These are phyloP conservation scores for Caenorhabditis plicata DNA, from an alignment of 2,888 invertebrate species.

Conservation along the genomic window DNA sequence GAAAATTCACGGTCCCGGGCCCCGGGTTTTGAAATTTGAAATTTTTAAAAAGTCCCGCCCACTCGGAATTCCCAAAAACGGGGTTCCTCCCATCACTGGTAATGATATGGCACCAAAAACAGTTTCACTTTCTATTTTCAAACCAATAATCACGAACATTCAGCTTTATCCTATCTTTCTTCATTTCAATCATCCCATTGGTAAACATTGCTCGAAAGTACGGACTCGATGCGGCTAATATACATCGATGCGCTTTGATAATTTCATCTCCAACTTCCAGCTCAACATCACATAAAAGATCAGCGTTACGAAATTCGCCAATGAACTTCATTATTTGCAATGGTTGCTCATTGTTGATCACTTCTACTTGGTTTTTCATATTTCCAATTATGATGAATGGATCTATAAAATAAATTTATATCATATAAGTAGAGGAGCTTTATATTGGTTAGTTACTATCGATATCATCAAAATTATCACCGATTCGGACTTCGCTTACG, in stretches of 20 bases:
- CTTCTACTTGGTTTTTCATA: slow-evolving; percentile 17
- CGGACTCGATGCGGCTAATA: slow-evolving; percentile 68
- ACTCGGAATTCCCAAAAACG: no score
- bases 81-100: no score
- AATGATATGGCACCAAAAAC: not conserved
- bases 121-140: not conserved
- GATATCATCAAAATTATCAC: no score
- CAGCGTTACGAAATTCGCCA: slow-evolving; percentile 30
- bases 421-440: no score
- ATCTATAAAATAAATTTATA: no score
- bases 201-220: slow-evolving; percentile 69
- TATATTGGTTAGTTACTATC: no score
- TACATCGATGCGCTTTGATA: slow-evolving; percentile 66
- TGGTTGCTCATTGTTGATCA: slow-evolving; percentile 16
- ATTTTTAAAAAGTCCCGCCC: no score
- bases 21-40: no score
- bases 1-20: no score
- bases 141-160: no score
- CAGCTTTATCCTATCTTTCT: slow-evolving; percentile 27
- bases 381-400: no score
- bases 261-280: slow-evolving; percentile 43
- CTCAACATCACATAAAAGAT: slow-evolving; percentile 52
- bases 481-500: no score
- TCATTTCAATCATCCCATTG: slow-evolving; percentile 65
- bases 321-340: slow-evolving; percentile 23